A percentile compares a stretch with the other conserved stretches of the same genome.
phyloP scores from a whole-genome alignment of 2,797 vertebrate species.

The Sphenopsis melanotis region DNA sequence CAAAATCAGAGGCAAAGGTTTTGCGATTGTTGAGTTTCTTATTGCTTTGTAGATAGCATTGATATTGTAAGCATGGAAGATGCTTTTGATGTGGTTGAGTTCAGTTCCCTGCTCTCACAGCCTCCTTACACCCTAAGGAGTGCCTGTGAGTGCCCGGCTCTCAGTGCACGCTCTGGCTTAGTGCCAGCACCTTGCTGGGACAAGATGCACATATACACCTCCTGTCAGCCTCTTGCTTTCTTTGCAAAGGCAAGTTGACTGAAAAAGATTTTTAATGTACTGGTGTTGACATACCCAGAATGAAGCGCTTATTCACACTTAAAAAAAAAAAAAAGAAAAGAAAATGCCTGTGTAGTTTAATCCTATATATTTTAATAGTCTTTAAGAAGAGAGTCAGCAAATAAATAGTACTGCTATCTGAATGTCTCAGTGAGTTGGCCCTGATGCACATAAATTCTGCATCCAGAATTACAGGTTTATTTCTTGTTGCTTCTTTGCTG shows the following conservation, averaged over 20 bases:
- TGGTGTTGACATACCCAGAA: background rate
- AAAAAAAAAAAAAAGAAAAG: background rate
- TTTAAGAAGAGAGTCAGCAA: background rate
- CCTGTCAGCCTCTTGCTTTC: background rate
- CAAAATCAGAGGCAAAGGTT: background rate
- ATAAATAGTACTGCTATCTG: background rate
- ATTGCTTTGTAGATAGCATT: background rate
- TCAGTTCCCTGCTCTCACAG: background rate
- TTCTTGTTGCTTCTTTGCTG: background rate
- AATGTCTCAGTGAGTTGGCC: background rate
- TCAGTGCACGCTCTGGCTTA: background rate
- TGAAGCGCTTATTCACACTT: background rate
- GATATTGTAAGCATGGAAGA: background rate
- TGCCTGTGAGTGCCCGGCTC: background rate
- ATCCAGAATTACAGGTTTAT: background rate
- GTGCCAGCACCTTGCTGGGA: background rate
- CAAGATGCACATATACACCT: background rate
- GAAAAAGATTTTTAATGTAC: background rate
- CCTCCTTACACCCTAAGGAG: fast-evolving
- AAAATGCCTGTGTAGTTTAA: background rate
- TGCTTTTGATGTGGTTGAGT: background rate
- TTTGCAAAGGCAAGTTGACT: background rate
- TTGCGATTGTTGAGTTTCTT: background rate
- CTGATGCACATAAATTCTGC: background rate
- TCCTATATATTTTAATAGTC: background rate